These are phyloP conservation scores for zebrafish (Danio rerio) DNA, from an alignment of 2,113 vertebrate species.

Conservation along the genomic window DNA sequence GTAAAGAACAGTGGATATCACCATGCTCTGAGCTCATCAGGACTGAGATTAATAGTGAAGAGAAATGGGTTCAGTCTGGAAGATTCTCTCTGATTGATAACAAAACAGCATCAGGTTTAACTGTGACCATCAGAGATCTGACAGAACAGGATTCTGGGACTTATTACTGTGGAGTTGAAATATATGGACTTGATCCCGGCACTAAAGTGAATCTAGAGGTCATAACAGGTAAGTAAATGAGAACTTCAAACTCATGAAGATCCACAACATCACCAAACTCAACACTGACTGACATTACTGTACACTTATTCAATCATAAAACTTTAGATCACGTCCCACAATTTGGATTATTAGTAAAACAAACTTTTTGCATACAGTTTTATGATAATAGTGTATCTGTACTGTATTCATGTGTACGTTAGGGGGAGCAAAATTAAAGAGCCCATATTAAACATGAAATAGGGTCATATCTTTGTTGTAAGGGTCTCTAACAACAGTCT, in stretches of 20 bases:
- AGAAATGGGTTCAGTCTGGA: neutral
- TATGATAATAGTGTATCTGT: too few relatives aligned
- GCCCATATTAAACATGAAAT: too few relatives aligned
- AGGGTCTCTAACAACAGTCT: too few relatives aligned
- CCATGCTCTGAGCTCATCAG: slow-evolving; percentile 4
- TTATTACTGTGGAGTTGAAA: slow-evolving; percentile 33
- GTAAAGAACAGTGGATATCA: slow-evolving; percentile 40
- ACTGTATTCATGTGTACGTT: too few relatives aligned
- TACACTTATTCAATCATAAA: too few relatives aligned
- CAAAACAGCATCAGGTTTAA: too few relatives aligned
- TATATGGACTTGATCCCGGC: rapidly evolving
- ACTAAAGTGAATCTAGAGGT: slow-evolving; percentile 5
- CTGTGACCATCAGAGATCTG: too few relatives aligned
- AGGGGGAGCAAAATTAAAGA: too few relatives aligned
- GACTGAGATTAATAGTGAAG: neutral
- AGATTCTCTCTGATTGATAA: neutral
- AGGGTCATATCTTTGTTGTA: too few relatives aligned
- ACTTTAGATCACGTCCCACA: too few relatives aligned
- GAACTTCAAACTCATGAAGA: neutral
- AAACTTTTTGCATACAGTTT: too few relatives aligned
- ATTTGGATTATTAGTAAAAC: too few relatives aligned
- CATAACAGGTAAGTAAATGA: neutral
- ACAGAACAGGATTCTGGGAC: neutral
- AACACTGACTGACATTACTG: slow-evolving; percentile 22
- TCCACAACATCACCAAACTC: neutral